Conservation (phyloP, 1,140 invertebrate species). For the Battus philenor region DNA sequence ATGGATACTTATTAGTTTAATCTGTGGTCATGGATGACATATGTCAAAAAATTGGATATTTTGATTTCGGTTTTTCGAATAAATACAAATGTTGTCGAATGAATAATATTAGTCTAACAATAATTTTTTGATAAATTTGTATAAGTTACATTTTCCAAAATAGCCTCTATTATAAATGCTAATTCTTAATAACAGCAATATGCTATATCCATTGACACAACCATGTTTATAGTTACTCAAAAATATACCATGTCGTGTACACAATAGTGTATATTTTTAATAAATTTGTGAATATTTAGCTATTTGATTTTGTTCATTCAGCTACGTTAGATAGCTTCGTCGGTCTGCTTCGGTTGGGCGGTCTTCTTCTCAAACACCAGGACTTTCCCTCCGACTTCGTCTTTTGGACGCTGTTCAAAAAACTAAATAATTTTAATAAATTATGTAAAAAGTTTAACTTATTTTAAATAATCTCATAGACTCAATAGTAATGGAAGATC, state of each 20-base stretch:
- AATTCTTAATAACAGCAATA: constrained; percentile 2
- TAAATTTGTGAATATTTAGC: constrained; percentile 1
- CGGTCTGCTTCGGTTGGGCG: constrained; percentile 21
- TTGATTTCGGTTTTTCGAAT: too few species aligned
- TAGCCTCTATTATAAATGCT: not conserved
- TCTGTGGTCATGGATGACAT: too few species aligned
- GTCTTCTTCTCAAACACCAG: constrained; percentile 39
- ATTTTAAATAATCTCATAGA: too few species aligned
- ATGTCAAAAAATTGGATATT: too few species aligned
- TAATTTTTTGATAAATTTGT: too few species aligned
- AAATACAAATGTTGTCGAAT: too few species aligned
- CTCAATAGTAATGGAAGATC: too few species aligned
- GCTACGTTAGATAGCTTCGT: constrained; percentile 23
- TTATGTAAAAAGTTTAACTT: too few species aligned
- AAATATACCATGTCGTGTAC: constrained; percentile 1
- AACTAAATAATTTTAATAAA: not conserved
- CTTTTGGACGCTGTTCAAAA: constrained; percentile 47
- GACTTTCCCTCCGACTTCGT: constrained; percentile 53
- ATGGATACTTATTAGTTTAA: too few species aligned
- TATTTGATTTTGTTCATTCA: constrained; percentile 2
- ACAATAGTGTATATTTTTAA: constrained; percentile 5
- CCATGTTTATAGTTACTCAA: not conserved
- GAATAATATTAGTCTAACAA: too few species aligned
- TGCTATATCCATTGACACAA: not conserved
- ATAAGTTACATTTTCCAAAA: too few species aligned